Evolutionary conservation across 2,113 vertebrate species (phyloP).

Genomic region (Corythoichthys intestinalis): DNA sequence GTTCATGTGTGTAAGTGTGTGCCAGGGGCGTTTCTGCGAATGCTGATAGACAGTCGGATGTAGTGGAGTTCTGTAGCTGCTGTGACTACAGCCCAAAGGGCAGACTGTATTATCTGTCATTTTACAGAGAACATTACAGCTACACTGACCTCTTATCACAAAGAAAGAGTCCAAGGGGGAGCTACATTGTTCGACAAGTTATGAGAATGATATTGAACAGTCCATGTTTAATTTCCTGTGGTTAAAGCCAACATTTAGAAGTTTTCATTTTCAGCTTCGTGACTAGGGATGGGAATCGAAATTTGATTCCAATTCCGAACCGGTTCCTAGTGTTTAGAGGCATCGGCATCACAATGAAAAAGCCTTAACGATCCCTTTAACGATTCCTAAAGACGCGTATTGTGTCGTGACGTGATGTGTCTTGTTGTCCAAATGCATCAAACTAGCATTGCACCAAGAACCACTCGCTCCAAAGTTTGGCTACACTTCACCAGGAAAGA

Average conservation of each 20-base stretch:
- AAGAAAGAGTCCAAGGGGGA: conserved; percentile 7
- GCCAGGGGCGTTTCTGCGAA: conserved; percentile 22
- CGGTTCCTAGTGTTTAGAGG: too few relatives aligned
- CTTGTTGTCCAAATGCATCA: too few relatives aligned
- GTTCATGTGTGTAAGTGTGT: neutral
- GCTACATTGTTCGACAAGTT: neutral
- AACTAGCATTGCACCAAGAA: too few relatives aligned
- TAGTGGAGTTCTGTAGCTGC: conserved; percentile 63
- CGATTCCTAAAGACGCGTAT: too few relatives aligned
- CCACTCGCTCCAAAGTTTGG: too few relatives aligned
- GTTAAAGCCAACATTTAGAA: conserved; percentile 7
- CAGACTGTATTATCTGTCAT: conserved; percentile 62
- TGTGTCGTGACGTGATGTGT: too few relatives aligned
- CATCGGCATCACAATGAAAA: too few relatives aligned
- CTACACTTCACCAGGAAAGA: too few relatives aligned
- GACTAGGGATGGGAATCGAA: conserved; percentile 20
- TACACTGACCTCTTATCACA: conserved; percentile 48
- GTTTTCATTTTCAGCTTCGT: conserved; percentile 41
- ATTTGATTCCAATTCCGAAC: too few relatives aligned
- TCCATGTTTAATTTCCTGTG: conserved; percentile 6
- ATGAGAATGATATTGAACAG: neutral
- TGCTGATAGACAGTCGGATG: conserved; percentile 56
- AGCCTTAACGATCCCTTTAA: too few relatives aligned
- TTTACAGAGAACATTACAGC: conserved; percentile 49
- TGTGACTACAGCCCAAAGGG: conserved; percentile 55